Evolutionary conservation across 2,113 vertebrate genomes (phyloP).

Genomic region (Hydrolagus affinis): DNA sequence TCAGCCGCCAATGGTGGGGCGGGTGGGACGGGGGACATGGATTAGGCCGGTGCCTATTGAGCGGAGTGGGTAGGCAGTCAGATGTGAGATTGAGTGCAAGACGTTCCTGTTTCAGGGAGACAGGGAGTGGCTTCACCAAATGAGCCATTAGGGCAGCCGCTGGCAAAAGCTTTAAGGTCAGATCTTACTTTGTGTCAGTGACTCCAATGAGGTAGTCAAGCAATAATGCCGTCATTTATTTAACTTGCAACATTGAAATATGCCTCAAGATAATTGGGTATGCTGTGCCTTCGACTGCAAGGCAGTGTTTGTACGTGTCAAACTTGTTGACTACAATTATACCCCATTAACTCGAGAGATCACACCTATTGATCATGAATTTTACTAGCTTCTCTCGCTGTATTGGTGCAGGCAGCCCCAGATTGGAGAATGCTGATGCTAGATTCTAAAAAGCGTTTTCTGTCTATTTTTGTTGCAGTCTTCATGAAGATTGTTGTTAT

Average conservation of each 20-base stretch:
- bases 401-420: neutral
- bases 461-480: neutral
- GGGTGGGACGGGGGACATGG: no score
- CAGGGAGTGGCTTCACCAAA: no score
- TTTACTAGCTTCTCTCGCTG: neutral
- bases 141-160: no score
- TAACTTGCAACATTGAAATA: neutral
- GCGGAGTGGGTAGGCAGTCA: no score
- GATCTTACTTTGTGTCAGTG: neutral
- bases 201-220: neutral
- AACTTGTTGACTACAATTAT: neutral
- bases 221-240: neutral
- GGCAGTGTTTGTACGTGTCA: neutral
- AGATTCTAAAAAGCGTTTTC: neutral
- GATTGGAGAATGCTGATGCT: neutral
- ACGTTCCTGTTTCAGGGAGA: no score
- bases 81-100: no score
- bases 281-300: neutral
- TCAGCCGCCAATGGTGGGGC: no score
- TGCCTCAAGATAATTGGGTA: neutral
- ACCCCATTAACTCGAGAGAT: neutral
- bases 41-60: no score
- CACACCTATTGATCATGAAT: neutral
- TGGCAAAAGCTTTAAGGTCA: neutral
- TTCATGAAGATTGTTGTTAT: no score